Conservation (phyloP, 2,797 vertebrate genomes). For the Hippopotamyrus pictus region DNA sequence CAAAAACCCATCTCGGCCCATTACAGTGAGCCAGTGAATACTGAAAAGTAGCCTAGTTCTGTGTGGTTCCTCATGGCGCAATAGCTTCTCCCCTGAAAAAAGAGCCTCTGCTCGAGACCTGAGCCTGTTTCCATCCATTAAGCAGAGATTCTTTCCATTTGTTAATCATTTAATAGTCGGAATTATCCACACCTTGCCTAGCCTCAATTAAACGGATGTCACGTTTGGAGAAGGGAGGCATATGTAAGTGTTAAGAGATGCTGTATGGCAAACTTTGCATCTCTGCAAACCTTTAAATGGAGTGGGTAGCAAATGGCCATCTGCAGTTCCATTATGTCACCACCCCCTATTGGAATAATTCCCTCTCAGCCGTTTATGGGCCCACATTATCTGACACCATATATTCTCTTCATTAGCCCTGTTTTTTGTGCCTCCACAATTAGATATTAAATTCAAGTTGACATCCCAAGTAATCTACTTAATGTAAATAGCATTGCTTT, state of each 20-base stretch:
- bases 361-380: neutral
- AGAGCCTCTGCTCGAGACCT: neutral
- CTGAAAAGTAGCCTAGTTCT: neutral
- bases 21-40: neutral
- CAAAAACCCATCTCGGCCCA: neutral
- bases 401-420: neutral
- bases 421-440: conserved; percentile 1
- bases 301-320: neutral
- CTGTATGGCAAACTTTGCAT: conserved; percentile 7
- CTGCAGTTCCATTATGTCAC: neutral
- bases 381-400: neutral
- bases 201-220: neutral
- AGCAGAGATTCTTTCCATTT: neutral
- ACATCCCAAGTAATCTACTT: conserved; percentile 11
- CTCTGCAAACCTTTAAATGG: conserved; percentile 11
- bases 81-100: neutral
- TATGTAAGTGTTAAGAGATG: neutral
- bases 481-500: conserved; percentile 1
- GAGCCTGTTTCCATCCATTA: neutral
- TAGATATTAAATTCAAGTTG: conserved; percentile 10
- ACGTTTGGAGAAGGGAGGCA: neutral
- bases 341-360: neutral
- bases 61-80: neutral
- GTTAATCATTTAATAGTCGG: neutral
- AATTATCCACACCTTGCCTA: neutral